These are phyloP conservation scores for Cecropterus lyciades DNA, from an alignment of 1,140 invertebrate species.

Conservation along the genomic window DNA sequence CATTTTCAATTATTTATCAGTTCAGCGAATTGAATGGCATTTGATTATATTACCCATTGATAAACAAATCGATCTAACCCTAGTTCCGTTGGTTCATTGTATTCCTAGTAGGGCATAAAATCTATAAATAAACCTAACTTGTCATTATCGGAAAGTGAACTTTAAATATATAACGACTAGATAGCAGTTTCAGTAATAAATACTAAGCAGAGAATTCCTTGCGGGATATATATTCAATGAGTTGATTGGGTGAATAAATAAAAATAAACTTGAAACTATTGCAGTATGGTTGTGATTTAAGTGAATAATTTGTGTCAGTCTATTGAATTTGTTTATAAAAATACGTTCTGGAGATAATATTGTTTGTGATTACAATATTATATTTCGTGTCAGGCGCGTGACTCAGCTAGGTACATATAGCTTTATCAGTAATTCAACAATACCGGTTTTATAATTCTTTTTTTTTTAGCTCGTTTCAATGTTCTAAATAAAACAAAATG, in stretches of 20 bases:
- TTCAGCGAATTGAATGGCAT: slow-evolving; percentile 7
- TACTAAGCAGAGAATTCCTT: slow-evolving; percentile 3
- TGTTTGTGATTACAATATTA: slow-evolving; percentile 7
- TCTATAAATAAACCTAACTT: slow-evolving; percentile 21
- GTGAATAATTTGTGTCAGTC: no score
- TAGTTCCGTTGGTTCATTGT: slow-evolving; percentile 33
- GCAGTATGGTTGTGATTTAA: no score
- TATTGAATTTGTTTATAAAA: no score
- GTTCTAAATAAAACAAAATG: no score
- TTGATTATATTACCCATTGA: slow-evolving; percentile 11
- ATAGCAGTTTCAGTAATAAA: neutral
- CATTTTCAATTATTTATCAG: slow-evolving; percentile 1
- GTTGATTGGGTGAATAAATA: slow-evolving; percentile 3
- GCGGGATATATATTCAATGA: neutral
- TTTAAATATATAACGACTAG: slow-evolving; percentile 2
- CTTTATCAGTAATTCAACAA: no score
- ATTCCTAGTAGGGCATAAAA: slow-evolving; percentile 30
- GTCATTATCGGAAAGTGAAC: neutral
- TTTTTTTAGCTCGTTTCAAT: no score
- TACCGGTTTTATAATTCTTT: no score
- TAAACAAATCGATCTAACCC: slow-evolving; percentile 33
- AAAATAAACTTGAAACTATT: neutral
- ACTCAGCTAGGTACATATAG: neutral
- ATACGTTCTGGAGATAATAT: slow-evolving; percentile 15
- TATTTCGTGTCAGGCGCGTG: neutral